Evolutionary conservation across 2,113 vertebrate species (phyloP), one percentile per base, ranked within the genome.

Genomic region (Cyanistes caeruleus): DNA sequence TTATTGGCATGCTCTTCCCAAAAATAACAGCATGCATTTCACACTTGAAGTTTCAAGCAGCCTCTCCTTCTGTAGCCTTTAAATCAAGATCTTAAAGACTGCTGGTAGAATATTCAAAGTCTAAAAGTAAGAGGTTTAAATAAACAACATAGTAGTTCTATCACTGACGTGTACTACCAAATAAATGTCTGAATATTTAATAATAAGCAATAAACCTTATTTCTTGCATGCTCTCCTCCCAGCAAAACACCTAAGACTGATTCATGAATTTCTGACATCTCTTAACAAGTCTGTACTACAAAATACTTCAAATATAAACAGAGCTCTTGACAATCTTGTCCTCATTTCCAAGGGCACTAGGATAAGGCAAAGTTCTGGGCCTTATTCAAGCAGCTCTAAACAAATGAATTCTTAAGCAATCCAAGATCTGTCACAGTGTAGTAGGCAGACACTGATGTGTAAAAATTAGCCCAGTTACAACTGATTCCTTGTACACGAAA

Each of bases 1-100:
- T 92, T 53, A 67, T 60, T 78, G 84, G 65, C 67, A 87, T 25
- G 33, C 30, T 95, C 56, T 72, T 72, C 84, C 65, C 75, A 10
- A 75, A 87, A 87, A 78, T 52, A 91, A 23, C 67, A 88, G 30
- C 46, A 46, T 11, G 27, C 56, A 72, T 89, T 89, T 94, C 73
- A 82, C 69, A 87, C 84, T 88, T 60, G 28, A 67, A 60, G 43
- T 83, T 79, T 82, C 65, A 90, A 90, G 53, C 89, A 96, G 65
- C 15, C 33, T 82, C 58, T 78, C 65, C 64, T 87, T 46, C 74
- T 75, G 64, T 15, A 89, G 55, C 48, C 56, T 84, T 60, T 41
- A 82, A 92, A 75, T 52, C n/a, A 76, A 87, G 39, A 83, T 37
- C 16, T 80, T 76, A 52, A 84, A 87, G 23, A 55, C 30, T 41